phyloP scores from a whole-genome alignment of 2,113 vertebrate species.

The Lipophrys pholis region DNA sequence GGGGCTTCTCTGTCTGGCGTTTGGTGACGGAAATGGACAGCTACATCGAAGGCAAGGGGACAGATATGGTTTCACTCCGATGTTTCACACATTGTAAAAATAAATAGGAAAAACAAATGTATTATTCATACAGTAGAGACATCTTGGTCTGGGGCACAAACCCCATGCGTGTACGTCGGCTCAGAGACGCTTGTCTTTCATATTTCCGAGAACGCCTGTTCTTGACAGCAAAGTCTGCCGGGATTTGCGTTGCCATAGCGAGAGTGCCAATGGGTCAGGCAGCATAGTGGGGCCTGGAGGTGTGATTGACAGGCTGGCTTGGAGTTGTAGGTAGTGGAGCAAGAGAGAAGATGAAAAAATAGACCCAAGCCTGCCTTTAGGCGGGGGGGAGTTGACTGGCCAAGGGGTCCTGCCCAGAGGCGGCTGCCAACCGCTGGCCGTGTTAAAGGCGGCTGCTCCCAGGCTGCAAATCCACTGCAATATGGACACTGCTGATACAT shows the following conservation, averaged over 20 bases:
- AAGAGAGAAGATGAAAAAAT: background rate
- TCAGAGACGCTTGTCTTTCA: constrained; percentile 67
- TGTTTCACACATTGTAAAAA: background rate
- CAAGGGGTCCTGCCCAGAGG: constrained; percentile 41
- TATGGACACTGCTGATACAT: constrained; percentile 26
- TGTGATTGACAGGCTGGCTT: constrained; percentile 71
- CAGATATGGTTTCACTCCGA: background rate
- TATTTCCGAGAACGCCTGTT: constrained; percentile 57
- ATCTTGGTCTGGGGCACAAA: constrained; percentile 32
- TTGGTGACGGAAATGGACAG: no score
- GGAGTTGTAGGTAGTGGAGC: constrained; percentile 37
- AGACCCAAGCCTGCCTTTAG: constrained; percentile 29
- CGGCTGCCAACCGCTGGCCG: constrained; percentile 38
- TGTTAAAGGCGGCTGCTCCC: constrained; percentile 39
- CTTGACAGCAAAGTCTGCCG: constrained; percentile 74
- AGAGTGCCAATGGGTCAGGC: constrained; percentile 62
- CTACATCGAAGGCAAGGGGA: no score
- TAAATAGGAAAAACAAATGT: constrained; percentile 18
- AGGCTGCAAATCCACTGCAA: constrained; percentile 13
- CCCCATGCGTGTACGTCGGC: constrained; percentile 25
- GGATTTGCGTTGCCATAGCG: constrained; percentile 68
- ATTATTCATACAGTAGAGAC: constrained; percentile 63
- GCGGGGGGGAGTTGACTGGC: constrained; percentile 38
- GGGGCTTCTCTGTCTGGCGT: no score
- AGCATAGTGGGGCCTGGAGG: constrained; percentile 29